Conservation (phyloP, 2,797 vertebrate genomes). For the Todus mexicanus region DNA sequence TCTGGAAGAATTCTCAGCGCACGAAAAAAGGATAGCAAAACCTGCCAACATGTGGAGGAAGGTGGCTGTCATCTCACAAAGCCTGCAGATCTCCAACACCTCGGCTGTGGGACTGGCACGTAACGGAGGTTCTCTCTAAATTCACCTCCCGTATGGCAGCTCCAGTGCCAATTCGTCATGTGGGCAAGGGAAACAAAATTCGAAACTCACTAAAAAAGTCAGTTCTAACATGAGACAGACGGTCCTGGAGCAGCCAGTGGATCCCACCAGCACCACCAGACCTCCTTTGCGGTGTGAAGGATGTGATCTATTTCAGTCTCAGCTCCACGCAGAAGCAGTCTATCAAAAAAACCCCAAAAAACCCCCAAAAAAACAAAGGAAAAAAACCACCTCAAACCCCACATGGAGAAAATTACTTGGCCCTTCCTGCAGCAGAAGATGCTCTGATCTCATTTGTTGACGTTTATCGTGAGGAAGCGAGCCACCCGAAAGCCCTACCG, state of each 20-base stretch:
- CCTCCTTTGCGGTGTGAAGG: fast-evolving
- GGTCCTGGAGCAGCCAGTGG: not conserved
- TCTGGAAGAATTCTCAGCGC: not conserved
- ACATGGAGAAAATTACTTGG: not conserved
- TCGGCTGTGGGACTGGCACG: fast-evolving
- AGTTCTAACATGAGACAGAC: not conserved
- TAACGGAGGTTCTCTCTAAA: not conserved
- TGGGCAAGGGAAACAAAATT: not conserved
- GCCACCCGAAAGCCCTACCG: not conserved
- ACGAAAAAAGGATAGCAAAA: not conserved
- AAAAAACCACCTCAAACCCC: not conserved
- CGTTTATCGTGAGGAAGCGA: not conserved
- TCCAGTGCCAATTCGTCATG: not conserved
- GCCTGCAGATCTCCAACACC: not conserved
- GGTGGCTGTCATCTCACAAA: not conserved
- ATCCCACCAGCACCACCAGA: not conserved
- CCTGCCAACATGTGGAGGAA: not conserved
- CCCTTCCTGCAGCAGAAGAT: not conserved
- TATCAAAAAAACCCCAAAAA: too few relatives aligned
- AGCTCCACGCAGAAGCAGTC: not conserved
- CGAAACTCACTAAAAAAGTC: not conserved
- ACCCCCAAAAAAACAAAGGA: too few relatives aligned
- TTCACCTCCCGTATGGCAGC: not conserved
- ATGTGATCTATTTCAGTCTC: not conserved
- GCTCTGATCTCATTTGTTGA: not conserved